These are phyloP conservation scores for Myotis findleyi DNA, from an alignment of 2,797 vertebrate species.

Conservation along the genomic window DNA sequence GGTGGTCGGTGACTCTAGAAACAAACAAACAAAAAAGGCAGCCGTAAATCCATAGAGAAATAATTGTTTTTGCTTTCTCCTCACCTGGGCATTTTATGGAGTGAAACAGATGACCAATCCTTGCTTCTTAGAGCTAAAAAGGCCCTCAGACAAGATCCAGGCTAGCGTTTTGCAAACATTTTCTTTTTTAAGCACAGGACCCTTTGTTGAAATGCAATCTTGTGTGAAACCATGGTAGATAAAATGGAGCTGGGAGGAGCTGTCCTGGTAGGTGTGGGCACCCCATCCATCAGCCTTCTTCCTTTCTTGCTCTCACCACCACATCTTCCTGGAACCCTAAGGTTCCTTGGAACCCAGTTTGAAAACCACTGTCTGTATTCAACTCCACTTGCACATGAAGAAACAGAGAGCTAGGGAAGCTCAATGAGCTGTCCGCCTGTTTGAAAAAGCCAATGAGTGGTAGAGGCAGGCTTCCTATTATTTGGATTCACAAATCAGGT, in stretches of 20 bases:
- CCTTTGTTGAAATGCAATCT: neutral
- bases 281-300: fast-evolving
- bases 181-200: neutral
- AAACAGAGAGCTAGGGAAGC: neutral
- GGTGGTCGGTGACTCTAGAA: neutral
- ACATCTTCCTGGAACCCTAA: neutral
- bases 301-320: neutral
- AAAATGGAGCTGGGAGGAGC: neutral
- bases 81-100: neutral
- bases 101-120: neutral
- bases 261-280: fast-evolving
- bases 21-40: neutral
- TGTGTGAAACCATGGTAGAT: neutral
- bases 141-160: neutral
- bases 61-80: slow-evolving; percentile 5
- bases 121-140: neutral
- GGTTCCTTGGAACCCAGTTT: neutral
- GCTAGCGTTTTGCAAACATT: neutral
- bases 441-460: neutral
- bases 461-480: neutral
- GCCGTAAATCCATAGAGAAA: neutral
- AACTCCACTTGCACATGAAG: neutral
- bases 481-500: neutral
- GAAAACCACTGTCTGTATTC: neutral
- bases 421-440: neutral